phyloP scores from a whole-genome alignment of 2,888 invertebrate species.

The Trichogramma evanescens region DNA sequence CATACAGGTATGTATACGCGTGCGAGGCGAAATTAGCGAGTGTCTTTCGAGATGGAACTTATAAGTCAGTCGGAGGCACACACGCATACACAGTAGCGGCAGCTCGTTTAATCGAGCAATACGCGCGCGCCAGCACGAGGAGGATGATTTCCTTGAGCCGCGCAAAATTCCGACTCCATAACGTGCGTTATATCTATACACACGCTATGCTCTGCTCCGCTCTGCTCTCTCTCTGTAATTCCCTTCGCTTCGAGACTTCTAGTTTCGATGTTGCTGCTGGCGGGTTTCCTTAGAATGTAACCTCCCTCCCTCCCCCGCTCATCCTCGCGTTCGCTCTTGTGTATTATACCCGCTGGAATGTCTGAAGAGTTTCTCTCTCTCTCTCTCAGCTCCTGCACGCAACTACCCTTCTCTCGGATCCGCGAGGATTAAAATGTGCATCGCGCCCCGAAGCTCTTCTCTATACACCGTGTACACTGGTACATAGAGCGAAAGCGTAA shows the following conservation, averaged over 20 bases:
- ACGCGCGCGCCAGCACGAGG: neutral
- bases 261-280: neutral
- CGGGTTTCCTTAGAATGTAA: neutral
- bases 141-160: slow-evolving; percentile 3
- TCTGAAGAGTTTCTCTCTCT: too few relatives aligned
- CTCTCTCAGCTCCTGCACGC: too few relatives aligned
- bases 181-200: slow-evolving; percentile 11
- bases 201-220: slow-evolving; percentile 1
- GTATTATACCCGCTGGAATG: too few relatives aligned
- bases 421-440: too few relatives aligned
- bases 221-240: neutral
- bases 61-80: slow-evolving; percentile 5
- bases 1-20: neutral
- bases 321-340: too few relatives aligned
- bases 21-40: slow-evolving; percentile 24
- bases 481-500: too few relatives aligned
- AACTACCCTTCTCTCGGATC: too few relatives aligned
- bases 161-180: slow-evolving; percentile 11
- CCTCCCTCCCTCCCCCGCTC: too few relatives aligned
- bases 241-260: slow-evolving; percentile 9
- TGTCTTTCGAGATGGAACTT: slow-evolving; percentile 21
- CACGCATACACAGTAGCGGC: neutral
- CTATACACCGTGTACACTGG: too few relatives aligned
- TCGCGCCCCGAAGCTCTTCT: too few relatives aligned
- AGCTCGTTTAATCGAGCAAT: slow-evolving; percentile 18